A percentile compares a stretch with the other conserved stretches of the same genome.
Conservation (phyloP, 2,888 invertebrate species). For the Papilio gigon region DNA sequence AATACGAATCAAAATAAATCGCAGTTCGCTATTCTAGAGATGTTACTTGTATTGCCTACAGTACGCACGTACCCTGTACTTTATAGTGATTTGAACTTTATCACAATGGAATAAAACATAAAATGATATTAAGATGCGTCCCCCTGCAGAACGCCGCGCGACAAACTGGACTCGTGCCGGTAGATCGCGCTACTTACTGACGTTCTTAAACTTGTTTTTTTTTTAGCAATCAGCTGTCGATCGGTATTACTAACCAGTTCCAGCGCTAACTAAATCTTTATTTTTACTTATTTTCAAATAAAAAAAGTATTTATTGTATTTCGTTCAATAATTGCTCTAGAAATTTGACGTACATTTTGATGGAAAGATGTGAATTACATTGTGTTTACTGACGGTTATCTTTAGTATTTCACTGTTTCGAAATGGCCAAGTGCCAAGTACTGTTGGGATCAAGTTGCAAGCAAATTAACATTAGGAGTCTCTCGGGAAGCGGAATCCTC, state of each 20-base stretch:
- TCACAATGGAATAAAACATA: neutral
- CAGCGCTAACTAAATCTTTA: slow-evolving; percentile 19
- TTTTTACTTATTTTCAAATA: neutral
- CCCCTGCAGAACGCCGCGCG: slow-evolving; percentile 37
- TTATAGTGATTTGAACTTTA: slow-evolving; percentile 25
- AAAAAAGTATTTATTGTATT: neutral
- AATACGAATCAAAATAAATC: slow-evolving; percentile 20
- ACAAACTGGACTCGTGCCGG: slow-evolving; percentile 39
- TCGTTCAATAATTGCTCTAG: neutral
- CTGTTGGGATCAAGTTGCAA: slow-evolving; percentile 2
- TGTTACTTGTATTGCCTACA: slow-evolving; percentile 21
- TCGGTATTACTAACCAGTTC: slow-evolving; percentile 33
- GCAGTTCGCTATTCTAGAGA: neutral
- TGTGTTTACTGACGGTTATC: no score
- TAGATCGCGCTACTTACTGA: slow-evolving; percentile 41
- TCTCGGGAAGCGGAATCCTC: slow-evolving; percentile 9
- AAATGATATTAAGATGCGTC: neutral
- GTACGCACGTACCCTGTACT: slow-evolving; percentile 36
- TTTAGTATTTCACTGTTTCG: neutral
- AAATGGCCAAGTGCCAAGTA: neutral
- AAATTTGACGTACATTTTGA: neutral
- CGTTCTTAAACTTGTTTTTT: slow-evolving; percentile 36
- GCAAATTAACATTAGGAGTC: slow-evolving; percentile 4
- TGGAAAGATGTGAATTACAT: neutral
- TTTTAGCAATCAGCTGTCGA: slow-evolving; percentile 40